A percentile compares a stretch with the other conserved stretches of the same genome.
These are phyloP conservation scores for Chrysemys picta DNA, from an alignment of 2,113 vertebrate species.

Conservation along the genomic window DNA sequence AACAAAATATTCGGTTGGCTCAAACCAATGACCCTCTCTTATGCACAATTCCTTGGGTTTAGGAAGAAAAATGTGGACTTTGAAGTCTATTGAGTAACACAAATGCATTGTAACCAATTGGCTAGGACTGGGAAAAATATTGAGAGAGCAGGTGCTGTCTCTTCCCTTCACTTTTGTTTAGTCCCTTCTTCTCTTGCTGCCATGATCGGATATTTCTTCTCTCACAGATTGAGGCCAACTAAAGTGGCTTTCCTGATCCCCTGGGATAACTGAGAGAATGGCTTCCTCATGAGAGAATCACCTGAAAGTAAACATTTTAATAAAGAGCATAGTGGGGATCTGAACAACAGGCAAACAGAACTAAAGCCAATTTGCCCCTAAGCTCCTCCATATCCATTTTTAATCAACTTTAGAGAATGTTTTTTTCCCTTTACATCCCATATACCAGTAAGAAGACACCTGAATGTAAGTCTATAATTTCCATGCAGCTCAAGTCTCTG, in stretches of 20 bases:
- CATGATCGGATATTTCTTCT: constrained; percentile 28
- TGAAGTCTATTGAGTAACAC: background rate
- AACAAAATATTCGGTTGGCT: background rate
- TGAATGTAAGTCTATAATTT: constrained; percentile 63
- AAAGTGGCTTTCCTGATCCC: constrained; percentile 13
- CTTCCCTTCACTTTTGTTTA: background rate
- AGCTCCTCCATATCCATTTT: constrained; percentile 25
- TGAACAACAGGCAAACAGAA: constrained; percentile 11
- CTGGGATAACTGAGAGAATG: constrained; percentile 1
- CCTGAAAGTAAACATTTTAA: constrained; percentile 45
- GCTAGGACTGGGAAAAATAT: background rate
- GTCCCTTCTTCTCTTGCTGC: background rate
- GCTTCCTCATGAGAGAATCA: constrained; percentile 10
- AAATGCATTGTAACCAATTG: background rate
- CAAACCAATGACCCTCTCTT: background rate
- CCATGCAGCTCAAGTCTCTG: constrained; percentile 50
- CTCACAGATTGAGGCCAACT: constrained; percentile 4
- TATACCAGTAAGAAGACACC: background rate
- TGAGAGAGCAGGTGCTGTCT: background rate
- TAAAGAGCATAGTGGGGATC: constrained; percentile 29
- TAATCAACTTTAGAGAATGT: constrained; percentile 21
- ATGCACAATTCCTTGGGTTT: background rate
- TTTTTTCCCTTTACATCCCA: constrained; percentile 2
- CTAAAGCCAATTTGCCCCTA: background rate
- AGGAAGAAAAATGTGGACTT: background rate